Evolutionary conservation across 2,888 invertebrate genomes (phyloP).

Genomic region (Sylvicola cinctus): DNA sequence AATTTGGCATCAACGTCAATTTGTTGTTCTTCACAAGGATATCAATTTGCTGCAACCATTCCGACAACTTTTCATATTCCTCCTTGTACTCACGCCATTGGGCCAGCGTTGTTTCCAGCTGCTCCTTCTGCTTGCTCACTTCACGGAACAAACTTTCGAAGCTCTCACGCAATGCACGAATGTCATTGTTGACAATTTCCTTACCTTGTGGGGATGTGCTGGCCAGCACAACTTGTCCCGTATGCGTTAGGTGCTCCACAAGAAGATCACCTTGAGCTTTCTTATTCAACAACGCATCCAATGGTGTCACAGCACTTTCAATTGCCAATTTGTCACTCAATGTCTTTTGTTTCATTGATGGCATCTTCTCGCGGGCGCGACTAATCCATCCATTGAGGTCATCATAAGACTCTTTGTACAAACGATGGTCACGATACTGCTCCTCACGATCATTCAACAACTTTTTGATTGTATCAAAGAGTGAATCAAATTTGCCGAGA

Average conservation of each 20-base stretch:
- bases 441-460: slow-evolving; percentile 59
- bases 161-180: slow-evolving; percentile 63
- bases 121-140: slow-evolving; percentile 64
- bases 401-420: slow-evolving; percentile 81
- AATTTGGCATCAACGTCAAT: slow-evolving; percentile 53
- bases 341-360: slow-evolving; percentile 64
- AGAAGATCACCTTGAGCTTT: slow-evolving; percentile 78
- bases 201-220: slow-evolving; percentile 66
- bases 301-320: slow-evolving; percentile 71
- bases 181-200: slow-evolving; percentile 62
- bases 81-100: slow-evolving; percentile 86
- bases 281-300: slow-evolving; percentile 68
- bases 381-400: slow-evolving; percentile 76
- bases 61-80: slow-evolving; percentile 74
- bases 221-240: slow-evolving; percentile 68
- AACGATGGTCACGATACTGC: slow-evolving; percentile 69
- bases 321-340: slow-evolving; percentile 73
- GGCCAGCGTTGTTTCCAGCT: slow-evolving; percentile 56
- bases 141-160: slow-evolving; percentile 72
- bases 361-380: slow-evolving; percentile 73
- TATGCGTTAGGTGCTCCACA: slow-evolving; percentile 69
- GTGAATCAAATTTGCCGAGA: slow-evolving; percentile 59
- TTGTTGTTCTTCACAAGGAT: slow-evolving; percentile 81
- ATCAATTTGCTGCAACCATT: slow-evolving; percentile 84
- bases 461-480: slow-evolving; percentile 57